phyloP scores from a whole-genome alignment of 2,888 invertebrate species.

The Agrilus mali region DNA sequence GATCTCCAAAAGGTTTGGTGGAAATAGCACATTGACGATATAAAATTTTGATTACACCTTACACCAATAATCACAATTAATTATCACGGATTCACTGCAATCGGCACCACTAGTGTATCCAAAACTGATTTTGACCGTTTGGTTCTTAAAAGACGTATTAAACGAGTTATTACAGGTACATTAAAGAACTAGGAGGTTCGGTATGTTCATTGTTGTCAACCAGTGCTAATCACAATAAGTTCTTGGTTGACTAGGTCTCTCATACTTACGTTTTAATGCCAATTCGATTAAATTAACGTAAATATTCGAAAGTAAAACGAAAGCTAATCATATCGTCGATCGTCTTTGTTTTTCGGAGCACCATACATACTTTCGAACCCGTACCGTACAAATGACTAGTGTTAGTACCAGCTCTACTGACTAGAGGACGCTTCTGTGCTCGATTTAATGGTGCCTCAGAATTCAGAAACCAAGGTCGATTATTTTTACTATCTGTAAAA shows the following conservation, averaged over 20 bases:
- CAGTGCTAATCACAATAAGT: constrained; percentile 6
- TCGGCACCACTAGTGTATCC: too few species aligned
- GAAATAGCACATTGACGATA: too few species aligned
- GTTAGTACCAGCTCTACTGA: constrained; percentile 1
- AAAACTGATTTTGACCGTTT: too few species aligned
- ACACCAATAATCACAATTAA: too few species aligned
- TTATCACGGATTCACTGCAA: too few species aligned
- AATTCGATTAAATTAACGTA: constrained; percentile 6
- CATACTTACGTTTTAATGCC: constrained; percentile 6
- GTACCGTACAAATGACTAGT: background rate
- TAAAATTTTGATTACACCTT: too few species aligned
- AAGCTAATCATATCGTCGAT: constrained; percentile 3
- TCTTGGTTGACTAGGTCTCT: constrained; percentile 5
- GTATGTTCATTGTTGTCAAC: constrained; percentile 10
- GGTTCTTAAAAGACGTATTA: background rate
- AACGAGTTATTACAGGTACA: constrained; percentile 8
- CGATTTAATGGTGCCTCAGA: too few species aligned
- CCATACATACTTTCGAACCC: constrained; percentile 8
- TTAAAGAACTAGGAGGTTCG: constrained; percentile 10
- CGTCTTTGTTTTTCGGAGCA: constrained; percentile 10
- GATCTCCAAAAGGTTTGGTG: too few species aligned
- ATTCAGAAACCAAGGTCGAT: too few species aligned
- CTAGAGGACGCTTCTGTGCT: too few species aligned
- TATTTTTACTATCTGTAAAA: too few species aligned
- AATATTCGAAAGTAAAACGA: constrained; percentile 6